Evolutionary conservation across 2,797 vertebrate genomes (phyloP).

Genomic region (Borostomias antarcticus): DNA sequence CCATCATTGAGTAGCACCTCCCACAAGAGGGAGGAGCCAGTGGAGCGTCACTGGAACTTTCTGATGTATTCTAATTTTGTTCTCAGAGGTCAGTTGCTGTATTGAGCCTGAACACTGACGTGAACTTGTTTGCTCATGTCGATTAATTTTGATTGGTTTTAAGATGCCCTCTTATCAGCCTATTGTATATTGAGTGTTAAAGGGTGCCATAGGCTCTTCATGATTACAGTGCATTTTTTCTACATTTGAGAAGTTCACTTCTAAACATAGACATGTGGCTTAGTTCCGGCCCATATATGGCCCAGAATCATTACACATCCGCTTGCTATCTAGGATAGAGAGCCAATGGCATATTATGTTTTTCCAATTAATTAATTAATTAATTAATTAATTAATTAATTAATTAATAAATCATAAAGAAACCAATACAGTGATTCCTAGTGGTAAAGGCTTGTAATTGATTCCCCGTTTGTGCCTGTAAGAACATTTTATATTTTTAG

Average conservation of each 20-base stretch:
- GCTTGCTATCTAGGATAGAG: background rate
- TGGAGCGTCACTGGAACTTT: background rate
- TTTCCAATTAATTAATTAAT: no score
- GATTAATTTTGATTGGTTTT: slow-evolving; percentile 19
- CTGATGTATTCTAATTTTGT: background rate
- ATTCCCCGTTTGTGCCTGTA: no score
- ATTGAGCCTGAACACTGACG: slow-evolving; percentile 42
- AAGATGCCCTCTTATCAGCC: slow-evolving; percentile 10
- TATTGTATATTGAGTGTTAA: background rate
- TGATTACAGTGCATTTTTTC: no score
- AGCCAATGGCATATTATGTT: background rate
- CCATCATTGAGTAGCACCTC: slow-evolving; percentile 78
- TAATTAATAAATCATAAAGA: background rate
- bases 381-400: no score
- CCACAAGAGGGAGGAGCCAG: background rate
- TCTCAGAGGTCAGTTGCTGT: slow-evolving; percentile 24
- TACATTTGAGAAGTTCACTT: slow-evolving; percentile 1
- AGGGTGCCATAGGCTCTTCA: background rate
- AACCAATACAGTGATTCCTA: background rate
- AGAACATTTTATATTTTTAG: no score
- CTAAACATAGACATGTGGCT: background rate
- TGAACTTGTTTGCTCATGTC: slow-evolving; percentile 18
- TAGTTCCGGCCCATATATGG: no score
- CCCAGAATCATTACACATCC: no score
- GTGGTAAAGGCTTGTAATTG: no score